Conservation (phyloP, 2,888 invertebrate species). For the Hydropsyche betteni region DNA sequence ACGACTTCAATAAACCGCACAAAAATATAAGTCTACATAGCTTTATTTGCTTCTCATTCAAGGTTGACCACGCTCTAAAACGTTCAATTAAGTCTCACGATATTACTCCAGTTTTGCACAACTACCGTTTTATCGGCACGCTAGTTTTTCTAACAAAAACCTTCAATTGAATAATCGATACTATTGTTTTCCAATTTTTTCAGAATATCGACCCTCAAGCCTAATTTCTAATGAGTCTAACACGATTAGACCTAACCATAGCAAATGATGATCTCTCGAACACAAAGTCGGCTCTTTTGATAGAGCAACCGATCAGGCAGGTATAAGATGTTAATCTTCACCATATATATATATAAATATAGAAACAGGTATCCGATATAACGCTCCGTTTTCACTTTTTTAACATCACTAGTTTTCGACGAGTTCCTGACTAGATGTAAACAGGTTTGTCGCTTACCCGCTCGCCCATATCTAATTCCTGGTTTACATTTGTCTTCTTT, state of each 20-base stretch:
- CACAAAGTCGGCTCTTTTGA: constrained; percentile 25
- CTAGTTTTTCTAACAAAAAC: constrained; percentile 11
- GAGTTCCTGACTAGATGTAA: constrained; percentile 31
- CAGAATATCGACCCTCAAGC: too few species aligned
- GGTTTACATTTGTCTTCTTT: constrained; percentile 2
- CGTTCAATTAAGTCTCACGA: constrained; percentile 26
- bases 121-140: constrained; percentile 2
- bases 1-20: not conserved
- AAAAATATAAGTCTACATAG: constrained; percentile 5
- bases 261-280: not conserved
- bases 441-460: constrained; percentile 30
- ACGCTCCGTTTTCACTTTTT: constrained; percentile 38
- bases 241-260: not conserved
- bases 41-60: constrained; percentile 23
- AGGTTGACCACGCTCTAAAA: constrained; percentile 29
- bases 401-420: constrained; percentile 15
- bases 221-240: too few species aligned
- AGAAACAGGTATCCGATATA: constrained; percentile 38
- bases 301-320: constrained; percentile 1
- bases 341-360: constrained; percentile 11
- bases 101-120: constrained; percentile 13
- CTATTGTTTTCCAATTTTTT: too few species aligned
- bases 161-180: too few species aligned
- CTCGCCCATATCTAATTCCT: constrained; percentile 12
- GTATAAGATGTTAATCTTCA: constrained; percentile 26